Evolutionary conservation across 2,888 invertebrate species (phyloP).

Genomic region (Campaea margaritaria): DNA sequence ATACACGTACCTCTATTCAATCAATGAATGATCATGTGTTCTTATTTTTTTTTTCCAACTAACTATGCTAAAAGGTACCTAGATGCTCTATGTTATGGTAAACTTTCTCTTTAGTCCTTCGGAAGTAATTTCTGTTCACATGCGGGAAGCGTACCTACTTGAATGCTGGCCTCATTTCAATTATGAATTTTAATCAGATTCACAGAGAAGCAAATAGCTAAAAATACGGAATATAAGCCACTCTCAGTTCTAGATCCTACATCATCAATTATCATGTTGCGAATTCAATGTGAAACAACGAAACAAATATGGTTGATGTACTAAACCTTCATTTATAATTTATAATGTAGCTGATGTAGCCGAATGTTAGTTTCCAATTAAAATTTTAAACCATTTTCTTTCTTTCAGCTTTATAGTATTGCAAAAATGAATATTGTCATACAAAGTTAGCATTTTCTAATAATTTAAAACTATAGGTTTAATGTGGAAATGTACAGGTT

Average conservation of each 20-base stretch:
- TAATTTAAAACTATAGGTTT: too few relatives aligned
- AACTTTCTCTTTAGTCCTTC: conserved; percentile 10
- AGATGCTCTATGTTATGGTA: background rate
- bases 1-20: too few relatives aligned
- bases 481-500: too few relatives aligned
- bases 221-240: conserved; percentile 11
- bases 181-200: conserved; percentile 13
- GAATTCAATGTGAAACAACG: background rate
- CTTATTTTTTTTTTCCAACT: too few relatives aligned
- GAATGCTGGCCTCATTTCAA: conserved; percentile 10
- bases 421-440: too few relatives aligned
- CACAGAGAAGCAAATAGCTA: conserved; percentile 10
- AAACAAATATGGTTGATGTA: background rate
- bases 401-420: too few relatives aligned
- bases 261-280: conserved; percentile 28
- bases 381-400: too few relatives aligned
- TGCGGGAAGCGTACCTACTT: conserved; percentile 13
- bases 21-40: too few relatives aligned
- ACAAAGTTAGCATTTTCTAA: too few relatives aligned
- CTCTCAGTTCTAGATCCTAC: conserved; percentile 24
- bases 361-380: too few relatives aligned
- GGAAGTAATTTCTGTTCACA: background rate
- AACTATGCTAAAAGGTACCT: too few relatives aligned
- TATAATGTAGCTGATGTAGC: background rate
- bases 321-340: background rate